Evolutionary conservation across 2,888 invertebrate genomes (phyloP).

Genomic region (Amorpha juglandis): DNA sequence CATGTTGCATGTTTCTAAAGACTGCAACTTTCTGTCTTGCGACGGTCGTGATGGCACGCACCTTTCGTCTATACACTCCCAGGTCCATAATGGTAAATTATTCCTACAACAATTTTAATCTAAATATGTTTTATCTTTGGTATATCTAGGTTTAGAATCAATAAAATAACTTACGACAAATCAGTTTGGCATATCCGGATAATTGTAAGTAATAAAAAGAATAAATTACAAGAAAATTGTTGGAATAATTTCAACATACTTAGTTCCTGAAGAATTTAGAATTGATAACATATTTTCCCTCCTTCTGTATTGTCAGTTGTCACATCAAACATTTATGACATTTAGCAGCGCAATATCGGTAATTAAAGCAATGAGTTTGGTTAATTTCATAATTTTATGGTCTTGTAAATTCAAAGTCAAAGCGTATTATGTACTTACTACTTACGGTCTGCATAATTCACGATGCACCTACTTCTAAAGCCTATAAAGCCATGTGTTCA

Average conservation of each 20-base stretch:
- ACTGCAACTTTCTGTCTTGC: constrained; percentile 69
- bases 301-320: constrained; percentile 30
- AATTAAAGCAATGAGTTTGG: too few species aligned
- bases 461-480: too few species aligned
- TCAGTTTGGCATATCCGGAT: neutral
- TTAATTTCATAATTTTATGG: too few species aligned
- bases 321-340: constrained; percentile 15
- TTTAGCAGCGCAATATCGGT: neutral
- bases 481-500: too few species aligned
- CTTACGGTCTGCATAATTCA: too few species aligned
- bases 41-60: constrained; percentile 83
- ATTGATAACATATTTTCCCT: constrained; percentile 10
- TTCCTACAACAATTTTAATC: constrained; percentile 46
- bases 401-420: too few species aligned
- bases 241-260: constrained; percentile 33
- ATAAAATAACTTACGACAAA: neutral
- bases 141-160: too few species aligned
- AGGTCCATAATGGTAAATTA: constrained; percentile 87
- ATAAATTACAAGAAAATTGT: neutral
- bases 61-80: constrained; percentile 87
- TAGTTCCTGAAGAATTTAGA: constrained; percentile 56
- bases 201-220: neutral
- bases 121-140: neutral
- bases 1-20: constrained; percentile 89
- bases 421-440: too few species aligned